Base-by-base conservation (phyloP, 2,888 invertebrate species). In the Hermaeophaga mercurialis region DNA sequence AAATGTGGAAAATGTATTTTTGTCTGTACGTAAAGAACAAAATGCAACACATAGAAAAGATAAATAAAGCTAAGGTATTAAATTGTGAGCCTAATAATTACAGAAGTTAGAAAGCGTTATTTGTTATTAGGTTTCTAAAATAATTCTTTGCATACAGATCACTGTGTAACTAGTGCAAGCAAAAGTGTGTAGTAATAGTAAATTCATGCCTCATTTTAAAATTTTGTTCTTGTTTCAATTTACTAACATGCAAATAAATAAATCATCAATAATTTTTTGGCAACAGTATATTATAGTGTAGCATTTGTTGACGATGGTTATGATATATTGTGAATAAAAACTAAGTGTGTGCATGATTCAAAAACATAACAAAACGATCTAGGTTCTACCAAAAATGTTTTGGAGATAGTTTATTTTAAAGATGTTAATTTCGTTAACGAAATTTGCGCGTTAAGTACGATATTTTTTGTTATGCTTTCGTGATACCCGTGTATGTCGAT, bases 111-210 rank as follows among this genome's bases (percentile, higher is more conserved):
- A 53, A 66, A 66, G 63, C 66, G 62, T 53, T 45, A 43, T 47
- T n/a, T 14, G 44, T 60, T 58, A 62, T 44, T 56, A 39, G 18
- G 31, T 17, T 8, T 36, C 41, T 52, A 43, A 60, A 61, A 54
- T 50, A 49, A 71, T 73, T 73, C 72, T 73, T 72, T 70, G 69
- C 73, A 73, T 72, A 73, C 70, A 72, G 73, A 72, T 65, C 56
- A 59, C 36, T 52, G 41, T 52, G 58, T 52, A 38, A 56, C 65
- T 58, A 66, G 67, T 67, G 68, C 71, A 70, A 71, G 72, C 70
- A 61, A 64, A 63, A 50, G 54, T 62, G 54, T 41, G 26, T 52
- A 31, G 36, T 43, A 31, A 46, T 36, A n/a, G n/a, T n/a, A 44
- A 31, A 31, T 49, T 69, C 73, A 73, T 73, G 73, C 73, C 73